Evolutionary conservation across 2,888 invertebrate species (phyloP), one percentile per base, ranked within the genome.

Genomic region (Apodemia duryi): DNA sequence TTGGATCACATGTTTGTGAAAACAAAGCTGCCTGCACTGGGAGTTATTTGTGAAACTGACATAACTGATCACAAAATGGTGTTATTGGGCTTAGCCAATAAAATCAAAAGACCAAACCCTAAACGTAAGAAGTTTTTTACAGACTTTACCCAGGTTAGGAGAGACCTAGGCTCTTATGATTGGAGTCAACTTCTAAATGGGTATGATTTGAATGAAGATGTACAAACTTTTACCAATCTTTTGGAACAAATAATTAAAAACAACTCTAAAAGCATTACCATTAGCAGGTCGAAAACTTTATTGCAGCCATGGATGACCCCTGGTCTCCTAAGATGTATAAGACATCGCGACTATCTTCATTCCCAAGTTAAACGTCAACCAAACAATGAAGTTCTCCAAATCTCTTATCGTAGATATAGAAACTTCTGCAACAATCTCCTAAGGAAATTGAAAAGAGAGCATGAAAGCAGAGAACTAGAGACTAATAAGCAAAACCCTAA

Each of bases 1-100:
- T 38, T 63, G 29, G 52, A 63, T 63, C 54, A 54, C 32, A 38
- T 63, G 9, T 63, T 63, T 29, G 32, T 61, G 2, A 11, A 61
- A 38, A 6, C 35, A 2, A 61, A 32, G 32, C 28, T 32, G 7
- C n/a, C 32, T 6, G 32, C 10, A 29, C 13, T 13, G 28, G 35
- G 35, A n/a, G 32, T 61, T 32, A n/a, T 61, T 2, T 61, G 61
- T 32, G 32, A 61, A 32, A 6, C 61, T 2, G 35, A 61, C 11
- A 32, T 61, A 3, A 61, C 32, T 10, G 32, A 32, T 10, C 60
- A 32, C 9, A 35, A 60, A 6, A 9, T 38, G 2, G 35, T 38
- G 6, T 4, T 61, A 6, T n/a, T 61, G n/a, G 61, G 61, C n/a
- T 61, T 11, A 32, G 11, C 13, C 3, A 32, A 11, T n/a, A 35